Conservation (phyloP, 2,797 vertebrate genomes). For the Propithecus perrieri region DNA sequence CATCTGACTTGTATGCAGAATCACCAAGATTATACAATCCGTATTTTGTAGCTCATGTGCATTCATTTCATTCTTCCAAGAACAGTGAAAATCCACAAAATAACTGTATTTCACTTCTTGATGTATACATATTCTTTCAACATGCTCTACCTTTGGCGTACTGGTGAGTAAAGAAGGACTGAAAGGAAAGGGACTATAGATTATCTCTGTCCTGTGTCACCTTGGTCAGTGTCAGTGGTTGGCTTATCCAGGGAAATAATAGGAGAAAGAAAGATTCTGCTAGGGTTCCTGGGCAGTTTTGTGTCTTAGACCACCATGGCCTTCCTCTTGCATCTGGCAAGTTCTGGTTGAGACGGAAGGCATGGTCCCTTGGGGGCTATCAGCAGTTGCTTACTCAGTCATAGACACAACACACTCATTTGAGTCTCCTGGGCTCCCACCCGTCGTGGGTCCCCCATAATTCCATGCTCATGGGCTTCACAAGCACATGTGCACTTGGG, state of each 20-base stretch:
- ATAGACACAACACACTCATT: neutral
- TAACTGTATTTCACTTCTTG: neutral
- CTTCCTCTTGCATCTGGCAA: neutral
- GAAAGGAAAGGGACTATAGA: neutral
- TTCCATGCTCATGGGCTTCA: neutral
- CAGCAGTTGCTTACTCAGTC: rapidly evolving
- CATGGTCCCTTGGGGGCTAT: neutral
- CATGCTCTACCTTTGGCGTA: neutral
- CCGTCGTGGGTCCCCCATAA: neutral
- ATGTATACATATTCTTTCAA: neutral
- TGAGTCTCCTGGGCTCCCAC: neutral
- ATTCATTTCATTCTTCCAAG: slow-evolving; percentile 33
- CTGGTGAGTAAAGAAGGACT: neutral
- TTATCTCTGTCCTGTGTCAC: neutral
- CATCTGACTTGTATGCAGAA: neutral
- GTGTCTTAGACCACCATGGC: neutral
- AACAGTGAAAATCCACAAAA: neutral
- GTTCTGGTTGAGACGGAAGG: neutral
- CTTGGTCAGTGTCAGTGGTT: neutral
- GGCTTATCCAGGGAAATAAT: neutral
- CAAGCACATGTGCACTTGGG: neutral
- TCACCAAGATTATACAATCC: neutral
- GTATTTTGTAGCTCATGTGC: neutral
- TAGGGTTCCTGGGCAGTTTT: neutral
- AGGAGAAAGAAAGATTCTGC: neutral